These are phyloP conservation scores for Alviniconcha marisindica DNA, from an alignment of 1,140 invertebrate species.

Conservation along the genomic window DNA sequence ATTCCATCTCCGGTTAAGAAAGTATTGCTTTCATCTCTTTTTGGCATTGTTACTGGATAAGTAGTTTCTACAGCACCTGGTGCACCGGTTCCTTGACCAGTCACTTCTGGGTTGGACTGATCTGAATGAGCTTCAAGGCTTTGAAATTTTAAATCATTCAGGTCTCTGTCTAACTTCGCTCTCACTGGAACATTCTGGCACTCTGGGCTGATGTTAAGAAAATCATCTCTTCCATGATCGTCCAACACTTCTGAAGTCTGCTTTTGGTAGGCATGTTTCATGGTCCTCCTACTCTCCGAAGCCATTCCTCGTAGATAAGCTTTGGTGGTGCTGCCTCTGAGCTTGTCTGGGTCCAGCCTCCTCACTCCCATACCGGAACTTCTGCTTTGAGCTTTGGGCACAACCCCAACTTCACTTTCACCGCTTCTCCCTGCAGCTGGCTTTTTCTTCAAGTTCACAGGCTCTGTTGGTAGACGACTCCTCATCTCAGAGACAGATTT, in stretches of 20 bases:
- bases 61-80: too few relatives aligned
- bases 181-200: not conserved
- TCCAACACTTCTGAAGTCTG: not conserved
- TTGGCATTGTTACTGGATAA: too few relatives aligned
- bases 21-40: slow-evolving; percentile 27
- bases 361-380: not conserved
- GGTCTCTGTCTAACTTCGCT: not conserved
- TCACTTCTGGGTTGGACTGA: too few relatives aligned
- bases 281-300: not conserved
- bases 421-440: not conserved
- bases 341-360: not conserved
- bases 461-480: not conserved
- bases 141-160: too few relatives aligned
- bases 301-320: not conserved
- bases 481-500: not conserved
- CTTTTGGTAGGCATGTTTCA: too few relatives aligned
- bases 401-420: not conserved
- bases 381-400: not conserved
- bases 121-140: too few relatives aligned
- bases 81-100: too few relatives aligned
- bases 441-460: slow-evolving; percentile 9
- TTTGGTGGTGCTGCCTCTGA: not conserved
- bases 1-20: slow-evolving; percentile 37
- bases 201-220: not conserved
- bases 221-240: not conserved